Conservation (phyloP, 1,140 invertebrate genomes). For the Hypothenemus hampei region DNA sequence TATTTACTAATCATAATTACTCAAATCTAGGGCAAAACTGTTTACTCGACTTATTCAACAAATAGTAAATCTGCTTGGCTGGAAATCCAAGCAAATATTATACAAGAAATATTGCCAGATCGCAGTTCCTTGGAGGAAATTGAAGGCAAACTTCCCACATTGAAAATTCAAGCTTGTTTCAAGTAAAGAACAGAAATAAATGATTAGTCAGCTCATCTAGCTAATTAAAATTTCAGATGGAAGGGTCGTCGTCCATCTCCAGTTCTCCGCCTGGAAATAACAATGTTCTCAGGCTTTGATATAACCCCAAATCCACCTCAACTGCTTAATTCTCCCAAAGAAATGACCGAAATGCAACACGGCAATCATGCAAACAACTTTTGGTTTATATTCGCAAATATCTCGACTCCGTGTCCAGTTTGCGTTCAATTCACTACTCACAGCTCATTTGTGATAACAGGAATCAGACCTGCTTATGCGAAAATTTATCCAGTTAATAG, state of each 20-base stretch:
- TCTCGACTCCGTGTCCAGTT: conserved; percentile 54
- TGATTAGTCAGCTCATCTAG: too few species aligned
- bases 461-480: conserved; percentile 56
- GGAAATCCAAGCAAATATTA: conserved; percentile 54
- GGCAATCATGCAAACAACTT: conserved; percentile 54
- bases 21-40: conserved; percentile 48
- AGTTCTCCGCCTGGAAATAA: conserved; percentile 55
- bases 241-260: conserved; percentile 54
- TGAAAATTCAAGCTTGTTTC: conserved; percentile 55
- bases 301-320: conserved; percentile 45
- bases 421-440: conserved; percentile 55
- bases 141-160: conserved; percentile 55
- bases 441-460: conserved; percentile 54
- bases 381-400: conserved; percentile 61
- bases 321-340: conserved; percentile 45
- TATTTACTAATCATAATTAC: not conserved
- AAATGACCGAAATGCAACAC: conserved; percentile 53
- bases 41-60: conserved; percentile 55
- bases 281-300: conserved; percentile 60
- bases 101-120: conserved; percentile 56
- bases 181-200: too few species aligned
- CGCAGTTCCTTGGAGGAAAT: conserved; percentile 55
- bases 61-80: conserved; percentile 51
- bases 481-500: conserved; percentile 55
- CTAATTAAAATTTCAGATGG: conserved; percentile 50